Percentiles rank a stretch among this genome's conserved stretches.
Evolutionary conservation across 30 jellyfish, hydroid and myxozoan species (phyloP).

Genomic region (Rhopilema esculentum): DNA sequence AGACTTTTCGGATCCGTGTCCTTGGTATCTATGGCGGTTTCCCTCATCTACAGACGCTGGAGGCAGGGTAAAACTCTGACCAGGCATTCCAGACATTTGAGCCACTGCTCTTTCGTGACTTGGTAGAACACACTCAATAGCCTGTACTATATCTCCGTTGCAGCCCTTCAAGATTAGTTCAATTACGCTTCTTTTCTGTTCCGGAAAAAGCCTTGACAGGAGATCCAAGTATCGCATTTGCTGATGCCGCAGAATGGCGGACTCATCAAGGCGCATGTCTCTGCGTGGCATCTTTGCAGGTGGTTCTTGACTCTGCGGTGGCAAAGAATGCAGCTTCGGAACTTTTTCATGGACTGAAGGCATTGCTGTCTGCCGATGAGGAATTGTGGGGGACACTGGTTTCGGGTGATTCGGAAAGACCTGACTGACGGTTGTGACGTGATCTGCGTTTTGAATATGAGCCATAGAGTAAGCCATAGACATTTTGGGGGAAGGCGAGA

Average conservation of each 20-base stretch:
- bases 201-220: conserved; percentile 89
- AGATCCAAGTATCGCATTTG: conserved; percentile 81
- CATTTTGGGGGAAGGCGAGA: conserved; percentile 40
- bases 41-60: conserved; percentile 61
- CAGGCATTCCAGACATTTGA: conserved; percentile 85
- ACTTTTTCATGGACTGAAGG: conserved; percentile 4
- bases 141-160: conserved; percentile 96
- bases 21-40: conserved; percentile 55
- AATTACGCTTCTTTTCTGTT: conserved; percentile 94
- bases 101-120: conserved; percentile 98
- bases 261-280: conserved; percentile 68
- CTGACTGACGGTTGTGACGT: background rate
- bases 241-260: conserved; percentile 80
- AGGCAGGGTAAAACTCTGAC: conserved; percentile 89
- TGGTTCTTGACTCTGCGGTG: conserved; percentile 70
- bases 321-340: conserved; percentile 34
- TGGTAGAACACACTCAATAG: conserved; percentile 96
- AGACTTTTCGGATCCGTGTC: conserved; percentile 58
- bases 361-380: conserved; percentile 7
- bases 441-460: background rate
- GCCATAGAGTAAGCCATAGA: conserved; percentile 25
- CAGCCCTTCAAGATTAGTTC: conserved; percentile 97
- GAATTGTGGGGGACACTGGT: conserved; percentile 39
- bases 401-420: background rate
- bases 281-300: conserved; percentile 95